Percentiles rank a stretch among this genome's conserved stretches.
Conservation (phyloP, 2,113 vertebrate genomes). For the Setophaga petechia region DNA sequence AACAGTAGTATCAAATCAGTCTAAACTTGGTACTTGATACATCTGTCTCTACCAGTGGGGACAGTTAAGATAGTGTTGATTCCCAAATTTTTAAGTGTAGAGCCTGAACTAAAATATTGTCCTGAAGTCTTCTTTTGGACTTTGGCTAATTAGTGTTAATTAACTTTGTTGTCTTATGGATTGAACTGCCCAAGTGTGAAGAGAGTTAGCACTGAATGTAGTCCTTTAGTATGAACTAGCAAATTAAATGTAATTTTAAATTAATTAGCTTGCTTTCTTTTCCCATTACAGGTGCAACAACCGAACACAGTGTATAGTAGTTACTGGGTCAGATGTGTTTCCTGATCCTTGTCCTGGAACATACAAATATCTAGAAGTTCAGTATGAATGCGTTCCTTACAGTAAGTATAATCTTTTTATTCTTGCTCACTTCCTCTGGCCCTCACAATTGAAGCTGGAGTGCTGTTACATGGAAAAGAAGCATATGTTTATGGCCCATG, state of each 20-base stretch:
- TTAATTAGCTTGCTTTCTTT: constrained; percentile 72
- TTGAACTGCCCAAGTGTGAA: constrained; percentile 38
- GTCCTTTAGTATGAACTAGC: constrained; percentile 11
- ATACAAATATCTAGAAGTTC: constrained; percentile 99
- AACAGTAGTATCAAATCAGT: constrained; percentile 36
- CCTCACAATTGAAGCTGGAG: constrained; percentile 64
- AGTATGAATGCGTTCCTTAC: constrained; percentile 99
- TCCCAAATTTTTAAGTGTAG: neutral
- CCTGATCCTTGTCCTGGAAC: constrained; percentile 98
- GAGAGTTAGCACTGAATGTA: neutral
- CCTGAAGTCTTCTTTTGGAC: constrained; percentile 22
- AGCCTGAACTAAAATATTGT: neutral
- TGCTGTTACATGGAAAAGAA: constrained; percentile 67
- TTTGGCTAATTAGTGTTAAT: constrained; percentile 16
- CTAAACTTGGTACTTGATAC: neutral
- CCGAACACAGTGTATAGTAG: constrained; percentile 97
- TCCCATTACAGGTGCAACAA: constrained; percentile 94
- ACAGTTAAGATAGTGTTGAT: neutral
- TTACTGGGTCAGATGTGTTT: constrained; percentile 98
- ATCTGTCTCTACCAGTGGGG: neutral
- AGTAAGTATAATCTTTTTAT: constrained; percentile 89
- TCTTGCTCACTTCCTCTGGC: constrained; percentile 66
- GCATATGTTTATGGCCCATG: constrained; percentile 71
- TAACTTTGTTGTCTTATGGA: constrained; percentile 27
- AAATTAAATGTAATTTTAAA: constrained; percentile 42